A percentile compares a stretch with the other conserved stretches of the same genome.
phyloP scores from a whole-genome alignment of 2,888 invertebrate genomes.

The Lasius fuliginosus region DNA sequence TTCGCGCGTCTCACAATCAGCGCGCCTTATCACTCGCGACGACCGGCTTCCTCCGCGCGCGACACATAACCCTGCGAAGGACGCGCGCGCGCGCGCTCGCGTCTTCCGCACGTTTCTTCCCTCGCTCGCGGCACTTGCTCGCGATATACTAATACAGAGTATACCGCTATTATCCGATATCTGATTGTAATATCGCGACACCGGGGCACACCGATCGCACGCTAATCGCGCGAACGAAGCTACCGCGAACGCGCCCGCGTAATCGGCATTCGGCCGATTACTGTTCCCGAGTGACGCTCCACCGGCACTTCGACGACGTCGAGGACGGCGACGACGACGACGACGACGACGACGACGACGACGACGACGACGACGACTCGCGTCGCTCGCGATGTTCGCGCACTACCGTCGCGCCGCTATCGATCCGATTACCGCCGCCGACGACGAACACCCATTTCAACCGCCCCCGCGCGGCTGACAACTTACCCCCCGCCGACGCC shows the following conservation, averaged over 20 bases:
- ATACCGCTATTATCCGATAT: not conserved
- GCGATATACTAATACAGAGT: too few species aligned
- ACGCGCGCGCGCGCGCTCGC: slow-evolving; percentile 31
- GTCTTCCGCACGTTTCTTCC: not conserved
- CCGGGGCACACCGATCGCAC: slow-evolving; percentile 5
- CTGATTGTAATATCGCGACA: not conserved
- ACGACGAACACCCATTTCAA: slow-evolving; percentile 14
- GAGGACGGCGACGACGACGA: not conserved
- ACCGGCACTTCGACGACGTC: slow-evolving; percentile 34
- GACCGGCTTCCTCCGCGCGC: slow-evolving; percentile 62
- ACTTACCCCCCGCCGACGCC: slow-evolving; percentile 18
- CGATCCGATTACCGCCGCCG: slow-evolving; percentile 73
- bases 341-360: slow-evolving; percentile 32
- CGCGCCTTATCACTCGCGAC: slow-evolving; percentile 66
- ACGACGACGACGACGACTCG: slow-evolving; percentile 56
- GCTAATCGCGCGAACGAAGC: slow-evolving; percentile 37
- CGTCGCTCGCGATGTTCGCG: slow-evolving; percentile 70
- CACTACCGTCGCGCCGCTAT: slow-evolving; percentile 73
- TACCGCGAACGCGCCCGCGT: slow-evolving; percentile 71
- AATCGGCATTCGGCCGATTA: slow-evolving; percentile 72
- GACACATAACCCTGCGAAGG: slow-evolving; percentile 62
- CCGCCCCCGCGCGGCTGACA: slow-evolving; percentile 20
- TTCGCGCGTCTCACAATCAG: slow-evolving; percentile 40
- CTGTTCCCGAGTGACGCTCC: slow-evolving; percentile 41
- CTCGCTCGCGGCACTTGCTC: too few species aligned